These are phyloP conservation scores for Ctenodactylus gundi DNA, from an alignment of 2,113 vertebrate genomes.

Conservation along the genomic window DNA sequence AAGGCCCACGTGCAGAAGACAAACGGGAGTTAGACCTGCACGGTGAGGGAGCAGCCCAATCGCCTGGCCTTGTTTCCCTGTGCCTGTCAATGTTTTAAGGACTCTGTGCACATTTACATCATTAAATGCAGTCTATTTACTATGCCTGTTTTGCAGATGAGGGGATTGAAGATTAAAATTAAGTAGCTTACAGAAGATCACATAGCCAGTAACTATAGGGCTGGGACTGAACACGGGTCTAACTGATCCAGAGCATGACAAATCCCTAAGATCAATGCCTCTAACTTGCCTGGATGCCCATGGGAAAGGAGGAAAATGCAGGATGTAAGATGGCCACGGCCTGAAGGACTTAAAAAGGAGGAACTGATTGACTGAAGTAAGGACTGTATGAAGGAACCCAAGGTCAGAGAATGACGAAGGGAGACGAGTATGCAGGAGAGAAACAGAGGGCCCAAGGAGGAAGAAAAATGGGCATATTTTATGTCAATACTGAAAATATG, in stretches of 20 bases:
- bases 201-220: neutral
- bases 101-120: neutral
- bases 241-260: neutral
- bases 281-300: neutral
- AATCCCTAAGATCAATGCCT: neutral
- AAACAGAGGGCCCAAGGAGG: neutral
- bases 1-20: neutral
- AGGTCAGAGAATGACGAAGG: neutral
- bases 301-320: neutral
- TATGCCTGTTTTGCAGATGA: neutral
- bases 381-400: neutral
- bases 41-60: accelerated
- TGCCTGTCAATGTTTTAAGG: neutral
- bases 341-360: neutral
- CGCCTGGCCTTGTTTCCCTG: no score
- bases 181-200: neutral
- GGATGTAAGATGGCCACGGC: neutral
- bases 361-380: neutral
- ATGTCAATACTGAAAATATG: neutral
- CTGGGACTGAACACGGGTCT: neutral
- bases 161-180: neutral
- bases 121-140: neutral
- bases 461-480: neutral
- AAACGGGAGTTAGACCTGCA: neutral
- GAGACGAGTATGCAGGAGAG: neutral